Evolutionary conservation across 2,113 vertebrate species (phyloP).

Genomic region (Pampusana beccarii): DNA sequence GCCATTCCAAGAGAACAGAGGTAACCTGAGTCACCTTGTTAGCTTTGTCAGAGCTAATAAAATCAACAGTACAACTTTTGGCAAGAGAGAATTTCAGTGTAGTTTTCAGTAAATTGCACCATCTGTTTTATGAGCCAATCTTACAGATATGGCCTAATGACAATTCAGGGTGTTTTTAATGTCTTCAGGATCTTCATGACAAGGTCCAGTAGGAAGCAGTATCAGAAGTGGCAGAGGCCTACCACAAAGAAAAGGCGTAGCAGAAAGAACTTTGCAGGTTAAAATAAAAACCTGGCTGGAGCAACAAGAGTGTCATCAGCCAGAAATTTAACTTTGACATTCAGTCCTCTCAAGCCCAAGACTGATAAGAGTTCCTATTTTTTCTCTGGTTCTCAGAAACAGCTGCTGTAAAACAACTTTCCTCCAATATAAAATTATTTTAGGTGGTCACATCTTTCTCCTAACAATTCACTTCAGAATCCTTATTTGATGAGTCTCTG

Average conservation of each 20-base stretch:
- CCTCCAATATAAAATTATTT: not conserved
- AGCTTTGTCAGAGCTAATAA: conserved; percentile 48
- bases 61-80: not conserved
- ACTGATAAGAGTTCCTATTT: not conserved
- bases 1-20: conserved; percentile 12
- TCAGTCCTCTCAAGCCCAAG: not conserved
- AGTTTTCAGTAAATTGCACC: not conserved
- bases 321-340: not conserved
- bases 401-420: not conserved
- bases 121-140: not conserved
- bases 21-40: conserved; percentile 25
- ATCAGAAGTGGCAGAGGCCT: not conserved
- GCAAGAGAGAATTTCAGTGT: not conserved
- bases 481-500: not conserved
- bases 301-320: not conserved
- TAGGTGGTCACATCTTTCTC: not conserved
- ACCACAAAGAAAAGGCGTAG: not conserved
- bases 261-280: not conserved
- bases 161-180: not conserved
- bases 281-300: not conserved
- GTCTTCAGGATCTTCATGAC: not conserved
- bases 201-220: not conserved
- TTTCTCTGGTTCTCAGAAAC: not conserved
- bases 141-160: not conserved
- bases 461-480: not conserved